Percentiles rank a stretch among this genome's conserved stretches.
Conservation (phyloP, 2,113 vertebrate genomes). For the Panthera uncia region DNA sequence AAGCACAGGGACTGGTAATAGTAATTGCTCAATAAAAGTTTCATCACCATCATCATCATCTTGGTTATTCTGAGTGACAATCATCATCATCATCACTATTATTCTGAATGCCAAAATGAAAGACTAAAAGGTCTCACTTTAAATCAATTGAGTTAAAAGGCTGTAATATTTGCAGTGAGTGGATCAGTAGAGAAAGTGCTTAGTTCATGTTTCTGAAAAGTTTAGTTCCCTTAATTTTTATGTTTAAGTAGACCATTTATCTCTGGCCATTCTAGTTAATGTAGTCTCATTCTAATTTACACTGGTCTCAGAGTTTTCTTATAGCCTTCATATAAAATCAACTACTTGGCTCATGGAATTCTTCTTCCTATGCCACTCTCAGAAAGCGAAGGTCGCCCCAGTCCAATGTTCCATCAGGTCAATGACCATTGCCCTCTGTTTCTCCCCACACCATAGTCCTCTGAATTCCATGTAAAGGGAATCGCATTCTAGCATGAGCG, state of each 20-base stretch:
- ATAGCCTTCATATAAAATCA: neutral
- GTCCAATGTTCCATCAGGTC: neutral
- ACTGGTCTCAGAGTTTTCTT: neutral
- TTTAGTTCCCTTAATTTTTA: neutral
- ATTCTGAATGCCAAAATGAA: neutral
- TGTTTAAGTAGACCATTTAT: neutral
- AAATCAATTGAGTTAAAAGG: neutral
- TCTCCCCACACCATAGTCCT: neutral
- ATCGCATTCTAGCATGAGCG: neutral
- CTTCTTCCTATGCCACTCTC: neutral
- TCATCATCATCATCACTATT: neutral
- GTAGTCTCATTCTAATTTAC: neutral
- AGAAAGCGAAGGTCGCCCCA: neutral
- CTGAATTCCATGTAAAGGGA: neutral
- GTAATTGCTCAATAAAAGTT: neutral
- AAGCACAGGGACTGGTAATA: neutral
- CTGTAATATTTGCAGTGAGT: neutral
- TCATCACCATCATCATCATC: neutral
- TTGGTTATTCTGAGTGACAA: neutral
- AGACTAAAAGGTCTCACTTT: neutral
- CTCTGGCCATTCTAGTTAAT: neutral
- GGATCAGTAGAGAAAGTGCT: neutral
- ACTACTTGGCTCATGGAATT: neutral
- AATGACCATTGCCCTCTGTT: neutral
- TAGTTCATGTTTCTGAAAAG: neutral